Conservation (phyloP, 2,888 invertebrate species). For the Spodoptera picta region DNA sequence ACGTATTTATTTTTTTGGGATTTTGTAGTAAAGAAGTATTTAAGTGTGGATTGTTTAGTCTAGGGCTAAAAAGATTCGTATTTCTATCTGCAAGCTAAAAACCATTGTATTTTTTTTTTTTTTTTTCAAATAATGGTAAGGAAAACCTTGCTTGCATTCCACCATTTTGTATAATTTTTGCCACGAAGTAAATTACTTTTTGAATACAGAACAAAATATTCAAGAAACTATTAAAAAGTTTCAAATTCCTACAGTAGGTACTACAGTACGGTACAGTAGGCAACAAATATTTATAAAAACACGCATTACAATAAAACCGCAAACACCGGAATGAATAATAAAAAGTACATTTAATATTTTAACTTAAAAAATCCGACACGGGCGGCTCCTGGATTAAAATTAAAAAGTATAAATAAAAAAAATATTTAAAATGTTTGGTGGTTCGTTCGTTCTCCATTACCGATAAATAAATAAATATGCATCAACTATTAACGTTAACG, state of each 20-base stretch:
- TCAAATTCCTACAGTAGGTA: neutral
- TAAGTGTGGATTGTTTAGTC: too few species aligned
- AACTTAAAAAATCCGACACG: constrained; percentile 15
- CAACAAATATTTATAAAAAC: constrained; percentile 12
- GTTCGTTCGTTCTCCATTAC: constrained; percentile 46
- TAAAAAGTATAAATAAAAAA: constrained; percentile 3
- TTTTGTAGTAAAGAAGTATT: too few species aligned
- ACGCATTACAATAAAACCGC: constrained; percentile 9
- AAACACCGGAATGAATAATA: neutral
- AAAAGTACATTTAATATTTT: neutral
- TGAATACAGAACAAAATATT: too few species aligned
- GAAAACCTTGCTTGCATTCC: too few species aligned
- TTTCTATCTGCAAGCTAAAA: too few species aligned
- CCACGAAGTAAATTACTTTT: too few species aligned
- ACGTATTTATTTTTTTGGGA: neutral
- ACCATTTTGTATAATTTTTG: too few species aligned
- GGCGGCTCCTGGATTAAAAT: constrained; percentile 10
- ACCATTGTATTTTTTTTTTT: too few species aligned
- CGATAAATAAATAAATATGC: constrained; percentile 55
- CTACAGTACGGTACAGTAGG: too few species aligned
- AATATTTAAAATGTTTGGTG: constrained; percentile 22
- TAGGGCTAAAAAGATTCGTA: too few species aligned
- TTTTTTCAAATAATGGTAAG: too few species aligned
- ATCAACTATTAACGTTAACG: constrained; percentile 53
- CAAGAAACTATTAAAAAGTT: neutral